phyloP scores from a whole-genome alignment of 2,888 invertebrate genomes.

The Corbicula japonica region DNA sequence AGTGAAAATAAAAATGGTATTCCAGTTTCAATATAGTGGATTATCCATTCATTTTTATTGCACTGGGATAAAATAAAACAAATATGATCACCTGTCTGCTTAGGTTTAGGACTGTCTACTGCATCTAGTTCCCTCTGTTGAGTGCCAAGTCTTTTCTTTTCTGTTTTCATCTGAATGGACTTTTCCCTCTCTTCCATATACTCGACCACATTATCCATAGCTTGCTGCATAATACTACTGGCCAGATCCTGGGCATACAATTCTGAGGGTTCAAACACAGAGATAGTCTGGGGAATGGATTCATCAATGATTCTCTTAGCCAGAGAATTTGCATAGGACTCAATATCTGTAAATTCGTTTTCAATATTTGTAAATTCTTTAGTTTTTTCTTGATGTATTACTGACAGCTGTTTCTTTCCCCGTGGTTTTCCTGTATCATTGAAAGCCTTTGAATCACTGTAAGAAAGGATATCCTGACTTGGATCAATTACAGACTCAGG shows the following conservation, averaged over 20 bases:
- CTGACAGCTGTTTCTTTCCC: constrained; percentile 18
- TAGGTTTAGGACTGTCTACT: constrained; percentile 3
- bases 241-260: constrained; percentile 67
- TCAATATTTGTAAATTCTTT: constrained; percentile 44
- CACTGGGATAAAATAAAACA: too few relatives aligned
- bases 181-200: constrained; percentile 56
- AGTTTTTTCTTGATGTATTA: constrained; percentile 30
- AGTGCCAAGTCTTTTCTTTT: constrained; percentile 18
- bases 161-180: constrained; percentile 36
- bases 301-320: constrained; percentile 60
- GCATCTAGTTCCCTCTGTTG: not conserved
- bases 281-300: constrained; percentile 52
- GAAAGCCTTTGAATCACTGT: constrained; percentile 12
- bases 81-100: too few relatives aligned
- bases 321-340: constrained; percentile 54
- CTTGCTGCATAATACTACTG: constrained; percentile 62
- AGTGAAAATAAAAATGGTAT: too few relatives aligned
- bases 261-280: constrained; percentile 55
- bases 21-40: too few relatives aligned
- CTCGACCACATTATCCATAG: constrained; percentile 51
- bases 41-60: too few relatives aligned
- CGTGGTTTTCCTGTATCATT: constrained; percentile 7
- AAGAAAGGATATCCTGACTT: constrained; percentile 12
- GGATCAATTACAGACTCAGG: constrained; percentile 48
- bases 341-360: constrained; percentile 42